These are phyloP conservation scores for Sepiola atlantica DNA, from an alignment of 2,888 invertebrate species.

Conservation along the genomic window DNA sequence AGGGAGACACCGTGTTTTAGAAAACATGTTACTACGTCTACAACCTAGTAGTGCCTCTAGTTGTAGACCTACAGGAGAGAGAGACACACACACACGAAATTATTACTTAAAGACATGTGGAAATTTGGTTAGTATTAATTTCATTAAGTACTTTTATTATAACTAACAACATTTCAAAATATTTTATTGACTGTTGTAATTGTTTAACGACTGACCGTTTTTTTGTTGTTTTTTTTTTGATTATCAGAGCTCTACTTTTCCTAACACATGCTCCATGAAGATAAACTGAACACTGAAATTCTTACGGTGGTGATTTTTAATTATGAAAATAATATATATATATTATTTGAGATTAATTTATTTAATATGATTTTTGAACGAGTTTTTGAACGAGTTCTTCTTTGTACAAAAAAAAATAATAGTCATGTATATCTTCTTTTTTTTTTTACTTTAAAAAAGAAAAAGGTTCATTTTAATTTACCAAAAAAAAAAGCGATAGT, in stretches of 20 bases:
- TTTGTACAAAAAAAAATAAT: no score
- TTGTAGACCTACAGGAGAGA: not conserved
- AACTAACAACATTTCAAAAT: not conserved
- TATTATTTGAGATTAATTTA: not conserved
- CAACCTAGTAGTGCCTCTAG: not conserved
- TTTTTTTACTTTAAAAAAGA: not conserved
- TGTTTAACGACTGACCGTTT: not conserved
- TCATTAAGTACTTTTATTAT: not conserved
- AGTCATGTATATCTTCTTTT: not conserved
- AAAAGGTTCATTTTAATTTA: no score
- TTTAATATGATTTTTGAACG: not conserved
- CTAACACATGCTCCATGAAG: not conserved
- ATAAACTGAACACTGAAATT: not conserved
- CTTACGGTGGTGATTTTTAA: not conserved
- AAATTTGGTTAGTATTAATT: conserved; percentile 2
- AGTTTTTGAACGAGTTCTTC: not conserved
- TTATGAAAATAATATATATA: not conserved
- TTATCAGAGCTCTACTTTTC: not conserved
- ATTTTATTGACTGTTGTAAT: not conserved
- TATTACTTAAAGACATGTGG: not conserved
- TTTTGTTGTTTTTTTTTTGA: not conserved
- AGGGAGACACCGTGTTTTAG: conserved; percentile 32
- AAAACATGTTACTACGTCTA: not conserved
- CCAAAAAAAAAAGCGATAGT: no score
- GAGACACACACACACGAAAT: not conserved